Percentiles rank a stretch among this genome's conserved stretches.
Conservation (phyloP, 2,797 vertebrate genomes). For the Ispidina lecontei region DNA sequence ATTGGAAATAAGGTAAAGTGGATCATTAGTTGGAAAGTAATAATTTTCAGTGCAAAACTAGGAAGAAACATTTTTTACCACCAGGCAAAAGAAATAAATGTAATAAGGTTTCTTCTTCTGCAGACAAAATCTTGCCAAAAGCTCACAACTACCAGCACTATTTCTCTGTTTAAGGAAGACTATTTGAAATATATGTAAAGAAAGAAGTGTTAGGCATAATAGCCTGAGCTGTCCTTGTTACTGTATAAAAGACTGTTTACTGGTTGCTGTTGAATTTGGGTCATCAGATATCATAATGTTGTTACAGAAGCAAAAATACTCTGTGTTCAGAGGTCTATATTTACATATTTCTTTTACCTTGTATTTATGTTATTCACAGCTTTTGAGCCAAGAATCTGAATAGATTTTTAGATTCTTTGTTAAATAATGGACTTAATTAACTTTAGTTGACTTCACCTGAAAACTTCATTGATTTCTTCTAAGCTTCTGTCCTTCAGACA, state of each 20-base stretch:
- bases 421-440: background rate
- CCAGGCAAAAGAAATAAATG: background rate
- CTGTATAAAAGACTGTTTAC: background rate
- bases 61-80: background rate
- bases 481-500: background rate
- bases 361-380: background rate
- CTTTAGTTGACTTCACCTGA: background rate
- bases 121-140: background rate
- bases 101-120: constrained; percentile 35
- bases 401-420: background rate
- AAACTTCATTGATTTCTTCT: background rate
- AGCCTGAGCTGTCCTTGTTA: background rate
- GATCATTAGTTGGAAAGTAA: background rate
- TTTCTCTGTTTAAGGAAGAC: background rate
- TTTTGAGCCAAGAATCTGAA: background rate
- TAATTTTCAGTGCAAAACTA: constrained; percentile 33
- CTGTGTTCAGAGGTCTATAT: background rate
- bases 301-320: background rate
- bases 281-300: background rate
- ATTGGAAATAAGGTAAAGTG: constrained; percentile 7
- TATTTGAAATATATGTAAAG: background rate
- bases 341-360: background rate
- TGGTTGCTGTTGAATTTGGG: background rate
- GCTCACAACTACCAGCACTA: background rate
- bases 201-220: background rate